These are phyloP conservation scores for Pavo muticus DNA, from an alignment of 2,113 vertebrate genomes.

Conservation along the genomic window DNA sequence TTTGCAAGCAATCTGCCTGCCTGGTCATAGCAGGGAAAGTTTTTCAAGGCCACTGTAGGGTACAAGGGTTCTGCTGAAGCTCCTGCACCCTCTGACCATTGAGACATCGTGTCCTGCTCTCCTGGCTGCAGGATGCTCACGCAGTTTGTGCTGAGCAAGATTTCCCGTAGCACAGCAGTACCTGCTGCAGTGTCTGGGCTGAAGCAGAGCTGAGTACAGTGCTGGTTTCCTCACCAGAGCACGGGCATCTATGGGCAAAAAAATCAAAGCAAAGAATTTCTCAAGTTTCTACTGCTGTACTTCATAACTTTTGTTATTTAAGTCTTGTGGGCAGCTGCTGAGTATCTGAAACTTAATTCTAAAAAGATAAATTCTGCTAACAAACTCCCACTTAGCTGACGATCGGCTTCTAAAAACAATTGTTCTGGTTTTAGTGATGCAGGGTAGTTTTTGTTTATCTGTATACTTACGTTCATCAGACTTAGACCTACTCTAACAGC, in stretches of 20 bases:
- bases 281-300: background rate
- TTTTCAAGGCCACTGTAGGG: background rate
- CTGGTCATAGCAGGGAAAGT: background rate
- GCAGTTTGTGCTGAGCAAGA: background rate
- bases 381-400: background rate
- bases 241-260: background rate
- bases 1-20: background rate
- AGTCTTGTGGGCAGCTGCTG: background rate
- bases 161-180: background rate
- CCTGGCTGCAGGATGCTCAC: rapidly evolving
- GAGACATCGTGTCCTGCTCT: background rate
- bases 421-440: background rate
- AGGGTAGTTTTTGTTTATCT: background rate
- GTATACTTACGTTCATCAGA: background rate
- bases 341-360: background rate
- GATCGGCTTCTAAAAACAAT: conserved; percentile 9
- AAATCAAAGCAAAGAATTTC: background rate
- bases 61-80: background rate
- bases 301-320: background rate
- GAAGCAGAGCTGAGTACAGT: background rate
- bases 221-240: background rate
- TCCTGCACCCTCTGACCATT: rapidly evolving
- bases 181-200: background rate
- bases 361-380: background rate
- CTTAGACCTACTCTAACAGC: background rate